Conservation (phyloP, 2,888 invertebrate genomes). For the Lasioglossum lativentre region DNA sequence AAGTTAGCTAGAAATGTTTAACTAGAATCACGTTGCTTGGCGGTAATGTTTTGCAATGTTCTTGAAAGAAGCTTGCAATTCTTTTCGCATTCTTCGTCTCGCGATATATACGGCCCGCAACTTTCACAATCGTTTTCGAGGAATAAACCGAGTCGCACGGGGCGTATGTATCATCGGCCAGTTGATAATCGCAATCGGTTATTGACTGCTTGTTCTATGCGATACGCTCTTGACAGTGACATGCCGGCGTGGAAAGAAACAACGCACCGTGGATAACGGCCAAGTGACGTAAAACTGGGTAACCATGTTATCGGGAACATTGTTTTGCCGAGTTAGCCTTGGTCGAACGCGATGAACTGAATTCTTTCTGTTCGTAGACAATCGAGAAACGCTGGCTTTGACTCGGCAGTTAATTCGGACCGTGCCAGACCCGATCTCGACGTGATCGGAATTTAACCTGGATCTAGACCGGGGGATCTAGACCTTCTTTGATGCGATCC, state of each 20-base stretch:
- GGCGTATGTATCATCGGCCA: conserved; percentile 16
- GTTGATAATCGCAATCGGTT: conserved; percentile 77
- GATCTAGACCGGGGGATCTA: neutral
- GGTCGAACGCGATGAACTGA: neutral
- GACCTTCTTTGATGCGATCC: neutral
- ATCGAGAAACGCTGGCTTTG: neutral
- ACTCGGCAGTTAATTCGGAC: neutral
- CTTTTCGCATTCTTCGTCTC: neutral
- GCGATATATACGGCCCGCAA: conserved; percentile 22
- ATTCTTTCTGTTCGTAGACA: neutral
- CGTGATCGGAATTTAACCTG: neutral
- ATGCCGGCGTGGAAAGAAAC: conserved; percentile 43
- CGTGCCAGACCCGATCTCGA: neutral
- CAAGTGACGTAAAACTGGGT: conserved; percentile 57
- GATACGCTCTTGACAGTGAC: conserved; percentile 43
- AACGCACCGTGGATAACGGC: conserved; percentile 40
- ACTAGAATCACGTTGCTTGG: too few relatives aligned
- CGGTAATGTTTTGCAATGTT: neutral
- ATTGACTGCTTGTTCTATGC: conserved; percentile 65
- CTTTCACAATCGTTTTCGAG: conserved; percentile 30
- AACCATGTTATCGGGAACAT: conserved; percentile 51
- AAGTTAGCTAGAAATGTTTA: neutral
- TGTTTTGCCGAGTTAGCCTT: conserved; percentile 18
- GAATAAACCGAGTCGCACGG: conserved; percentile 42
- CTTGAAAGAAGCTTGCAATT: neutral